Percentiles rank a stretch among this genome's conserved stretches.
Conservation (phyloP, 2,888 invertebrate species). For the Cheilosia vernalis region DNA sequence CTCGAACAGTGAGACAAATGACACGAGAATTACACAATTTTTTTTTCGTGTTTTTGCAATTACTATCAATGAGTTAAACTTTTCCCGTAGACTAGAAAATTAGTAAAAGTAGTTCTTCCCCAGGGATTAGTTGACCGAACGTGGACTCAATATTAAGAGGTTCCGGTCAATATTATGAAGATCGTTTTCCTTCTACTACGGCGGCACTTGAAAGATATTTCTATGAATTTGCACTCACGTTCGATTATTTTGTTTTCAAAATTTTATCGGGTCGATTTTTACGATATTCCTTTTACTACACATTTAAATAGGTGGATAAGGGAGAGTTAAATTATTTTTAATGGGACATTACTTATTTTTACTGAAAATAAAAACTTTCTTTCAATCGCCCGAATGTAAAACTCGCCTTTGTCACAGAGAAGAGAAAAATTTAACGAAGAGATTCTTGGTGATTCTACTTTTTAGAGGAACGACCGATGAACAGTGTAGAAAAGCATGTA, state of each 20-base stretch:
- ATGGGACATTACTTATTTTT: slow-evolving; percentile 69
- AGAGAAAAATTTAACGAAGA: slow-evolving; percentile 74
- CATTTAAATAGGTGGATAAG: slow-evolving; percentile 37
- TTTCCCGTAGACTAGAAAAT: not conserved
- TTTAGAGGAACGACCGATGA: slow-evolving; percentile 52
- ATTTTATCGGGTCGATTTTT: slow-evolving; percentile 36
- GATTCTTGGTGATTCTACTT: slow-evolving; percentile 63
- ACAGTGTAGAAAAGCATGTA: slow-evolving; percentile 43
- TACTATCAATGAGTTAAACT: not conserved
- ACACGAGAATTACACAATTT: slow-evolving; percentile 65
- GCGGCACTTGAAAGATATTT: slow-evolving; percentile 35
- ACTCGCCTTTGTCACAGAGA: slow-evolving; percentile 73
- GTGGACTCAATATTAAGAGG: slow-evolving; percentile 13
- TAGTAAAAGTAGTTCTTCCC: slow-evolving; percentile 1
- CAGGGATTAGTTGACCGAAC: slow-evolving; percentile 3
- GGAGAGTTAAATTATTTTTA: slow-evolving; percentile 46
- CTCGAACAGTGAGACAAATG: slow-evolving; percentile 28
- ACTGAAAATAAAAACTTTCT: slow-evolving; percentile 72
- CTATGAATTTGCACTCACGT: slow-evolving; percentile 56
- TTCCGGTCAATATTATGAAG: slow-evolving; percentile 69
- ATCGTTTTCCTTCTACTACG: slow-evolving; percentile 39
- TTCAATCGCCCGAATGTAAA: slow-evolving; percentile 72
- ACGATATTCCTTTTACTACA: slow-evolving; percentile 39
- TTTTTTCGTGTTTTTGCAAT: slow-evolving; percentile 1
- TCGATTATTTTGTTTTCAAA: slow-evolving; percentile 22